Evolutionary conservation across 2,797 vertebrate species (phyloP).

Genomic region (Eulemur mongoz): DNA sequence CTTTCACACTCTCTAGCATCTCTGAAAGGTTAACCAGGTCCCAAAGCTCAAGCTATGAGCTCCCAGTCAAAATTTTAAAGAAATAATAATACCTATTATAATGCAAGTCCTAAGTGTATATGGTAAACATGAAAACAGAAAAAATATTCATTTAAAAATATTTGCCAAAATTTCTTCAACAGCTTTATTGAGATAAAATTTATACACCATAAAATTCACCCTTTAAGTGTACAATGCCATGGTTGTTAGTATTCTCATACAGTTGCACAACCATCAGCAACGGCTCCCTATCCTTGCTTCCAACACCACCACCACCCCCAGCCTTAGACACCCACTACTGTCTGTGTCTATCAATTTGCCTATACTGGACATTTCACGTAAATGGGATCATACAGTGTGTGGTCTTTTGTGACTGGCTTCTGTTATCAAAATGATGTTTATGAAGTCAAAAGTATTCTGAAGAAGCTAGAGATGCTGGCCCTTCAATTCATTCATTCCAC

Average conservation of each 20-base stretch:
- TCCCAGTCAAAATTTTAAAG: neutral
- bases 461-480: neutral
- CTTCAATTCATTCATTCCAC: neutral
- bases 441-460: neutral
- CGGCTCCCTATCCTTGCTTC: too few species aligned
- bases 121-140: neutral
- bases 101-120: neutral
- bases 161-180: neutral
- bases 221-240: neutral
- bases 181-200: conserved; percentile 6
- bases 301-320: neutral
- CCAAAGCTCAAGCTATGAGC: neutral
- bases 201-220: neutral
- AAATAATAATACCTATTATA: neutral
- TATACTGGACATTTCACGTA: neutral
- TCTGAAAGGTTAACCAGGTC: neutral
- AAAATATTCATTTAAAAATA: neutral
- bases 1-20: neutral
- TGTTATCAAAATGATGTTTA: neutral
- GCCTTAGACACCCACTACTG: neutral
- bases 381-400: neutral
- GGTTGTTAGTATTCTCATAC: accelerated
- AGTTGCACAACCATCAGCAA: neutral
- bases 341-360: neutral
- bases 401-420: neutral